These are phyloP conservation scores for Oncorhynchus gorbuscha DNA, from an alignment of 2,113 vertebrate genomes.

Conservation along the genomic window DNA sequence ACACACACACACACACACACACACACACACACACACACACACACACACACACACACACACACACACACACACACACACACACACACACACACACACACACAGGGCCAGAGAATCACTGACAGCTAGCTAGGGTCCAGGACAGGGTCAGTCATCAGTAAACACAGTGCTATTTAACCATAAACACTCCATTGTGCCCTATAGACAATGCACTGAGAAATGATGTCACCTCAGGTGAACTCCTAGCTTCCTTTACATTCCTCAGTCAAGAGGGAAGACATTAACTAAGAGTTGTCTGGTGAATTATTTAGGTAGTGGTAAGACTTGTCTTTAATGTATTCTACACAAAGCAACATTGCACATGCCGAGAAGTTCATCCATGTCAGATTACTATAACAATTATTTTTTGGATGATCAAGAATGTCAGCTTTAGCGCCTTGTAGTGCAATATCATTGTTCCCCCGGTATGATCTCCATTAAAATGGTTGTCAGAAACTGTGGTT, in stretches of 20 bases:
- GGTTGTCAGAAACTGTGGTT: not conserved
- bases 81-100: too few relatives aligned
- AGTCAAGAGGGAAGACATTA: too few relatives aligned
- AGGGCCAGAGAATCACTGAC: not conserved
- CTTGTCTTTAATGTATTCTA: too few relatives aligned
- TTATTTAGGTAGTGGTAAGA: too few relatives aligned
- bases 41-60: too few relatives aligned
- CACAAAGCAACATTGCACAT: too few relatives aligned
- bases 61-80: too few relatives aligned
- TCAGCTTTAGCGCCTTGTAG: not conserved
- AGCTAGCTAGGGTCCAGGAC: conserved; percentile 40
- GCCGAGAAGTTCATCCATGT: too few relatives aligned
- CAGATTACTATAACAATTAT: not conserved
- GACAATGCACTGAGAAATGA: conserved; percentile 30
- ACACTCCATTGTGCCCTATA: conserved; percentile 45
- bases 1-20: too few relatives aligned
- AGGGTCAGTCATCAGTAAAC: conserved; percentile 56
- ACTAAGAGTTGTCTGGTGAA: too few relatives aligned
- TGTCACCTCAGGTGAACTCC: conserved; percentile 46
- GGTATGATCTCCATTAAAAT: not conserved
- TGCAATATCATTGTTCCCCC: conserved; percentile 7
- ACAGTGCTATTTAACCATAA: conserved; percentile 57
- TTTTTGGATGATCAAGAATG: conserved; percentile 4
- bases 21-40: too few relatives aligned
- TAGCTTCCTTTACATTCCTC: too few relatives aligned